phyloP scores from a whole-genome alignment of 1,140 invertebrate genomes.

The Chrysopa pallens region DNA sequence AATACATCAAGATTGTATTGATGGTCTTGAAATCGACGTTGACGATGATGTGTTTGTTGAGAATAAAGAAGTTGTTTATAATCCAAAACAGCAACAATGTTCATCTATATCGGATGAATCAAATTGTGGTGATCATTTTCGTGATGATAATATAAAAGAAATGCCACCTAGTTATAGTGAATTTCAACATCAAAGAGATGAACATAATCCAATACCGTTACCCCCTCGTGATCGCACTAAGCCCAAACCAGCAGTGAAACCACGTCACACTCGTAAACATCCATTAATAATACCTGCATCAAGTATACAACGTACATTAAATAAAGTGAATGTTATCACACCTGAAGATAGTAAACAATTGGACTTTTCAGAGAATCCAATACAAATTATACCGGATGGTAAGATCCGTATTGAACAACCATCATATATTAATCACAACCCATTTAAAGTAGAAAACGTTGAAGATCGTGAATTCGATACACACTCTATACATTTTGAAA shows the following conservation, averaged over 20 bases:
- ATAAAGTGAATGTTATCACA: conserved; percentile 31
- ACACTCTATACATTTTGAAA: conserved; percentile 28
- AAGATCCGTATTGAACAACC: not conserved
- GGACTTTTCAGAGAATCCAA: not conserved
- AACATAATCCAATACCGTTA: conserved; percentile 57
- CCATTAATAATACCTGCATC: conserved; percentile 61
- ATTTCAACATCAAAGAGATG: conserved; percentile 13
- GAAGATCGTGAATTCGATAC: conserved; percentile 9
- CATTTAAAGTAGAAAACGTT: conserved; percentile 19
- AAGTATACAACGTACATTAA: conserved; percentile 37
- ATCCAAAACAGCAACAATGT: no score
- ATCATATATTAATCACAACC: not conserved
- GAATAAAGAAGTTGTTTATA: not conserved
- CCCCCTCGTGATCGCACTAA: conserved; percentile 66
- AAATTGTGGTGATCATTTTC: not conserved
- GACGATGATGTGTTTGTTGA: not conserved
- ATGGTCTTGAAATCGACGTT: not conserved
- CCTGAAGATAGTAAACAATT: conserved; percentile 7
- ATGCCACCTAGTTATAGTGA: not conserved
- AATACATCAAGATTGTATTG: not conserved
- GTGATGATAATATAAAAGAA: not conserved
- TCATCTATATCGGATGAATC: not conserved
- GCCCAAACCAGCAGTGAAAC: conserved; percentile 39
- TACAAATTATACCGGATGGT: not conserved
- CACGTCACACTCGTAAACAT: conserved; percentile 70